These are phyloP conservation scores for Enteromius fasciolatus DNA, from an alignment of 2,797 vertebrate genomes.

Conservation along the genomic window DNA sequence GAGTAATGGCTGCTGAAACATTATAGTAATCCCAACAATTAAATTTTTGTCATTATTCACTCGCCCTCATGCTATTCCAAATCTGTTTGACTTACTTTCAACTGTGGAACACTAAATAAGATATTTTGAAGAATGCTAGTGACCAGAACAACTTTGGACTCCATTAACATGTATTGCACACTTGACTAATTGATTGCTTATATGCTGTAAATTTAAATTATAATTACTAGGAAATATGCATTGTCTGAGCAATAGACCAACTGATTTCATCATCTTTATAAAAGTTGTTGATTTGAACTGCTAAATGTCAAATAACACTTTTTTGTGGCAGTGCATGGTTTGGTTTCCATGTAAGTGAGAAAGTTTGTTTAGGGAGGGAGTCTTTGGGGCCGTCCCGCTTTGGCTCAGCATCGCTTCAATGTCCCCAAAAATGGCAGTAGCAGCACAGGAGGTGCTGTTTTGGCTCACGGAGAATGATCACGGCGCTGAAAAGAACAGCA, in stretches of 20 bases:
- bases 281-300: not conserved
- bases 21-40: not conserved
- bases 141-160: not conserved
- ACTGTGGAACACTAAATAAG: not conserved
- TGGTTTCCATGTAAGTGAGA: slow-evolving; percentile 1
- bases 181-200: not conserved
- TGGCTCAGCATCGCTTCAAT: slow-evolving; percentile 65
- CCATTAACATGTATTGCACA: not conserved
- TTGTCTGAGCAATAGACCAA: not conserved
- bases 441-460: slow-evolving; percentile 67
- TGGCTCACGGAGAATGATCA: slow-evolving; percentile 59
- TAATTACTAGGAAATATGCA: not conserved
- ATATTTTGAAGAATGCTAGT: not conserved
- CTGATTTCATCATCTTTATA: not conserved
- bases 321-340: slow-evolving; percentile 8
- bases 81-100: not conserved
- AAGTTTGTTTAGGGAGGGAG: slow-evolving; percentile 12
- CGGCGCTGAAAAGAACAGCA: slow-evolving; percentile 55
- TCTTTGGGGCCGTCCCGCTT: slow-evolving; percentile 57
- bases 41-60: not conserved
- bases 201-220: not conserved
- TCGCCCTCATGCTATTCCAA: not conserved
- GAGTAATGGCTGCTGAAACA: not conserved
- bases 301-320: slow-evolving; percentile 16
- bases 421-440: slow-evolving; percentile 64